Evolutionary conservation across 2,113 vertebrate species (phyloP).

Genomic region (Egretta garzetta): DNA sequence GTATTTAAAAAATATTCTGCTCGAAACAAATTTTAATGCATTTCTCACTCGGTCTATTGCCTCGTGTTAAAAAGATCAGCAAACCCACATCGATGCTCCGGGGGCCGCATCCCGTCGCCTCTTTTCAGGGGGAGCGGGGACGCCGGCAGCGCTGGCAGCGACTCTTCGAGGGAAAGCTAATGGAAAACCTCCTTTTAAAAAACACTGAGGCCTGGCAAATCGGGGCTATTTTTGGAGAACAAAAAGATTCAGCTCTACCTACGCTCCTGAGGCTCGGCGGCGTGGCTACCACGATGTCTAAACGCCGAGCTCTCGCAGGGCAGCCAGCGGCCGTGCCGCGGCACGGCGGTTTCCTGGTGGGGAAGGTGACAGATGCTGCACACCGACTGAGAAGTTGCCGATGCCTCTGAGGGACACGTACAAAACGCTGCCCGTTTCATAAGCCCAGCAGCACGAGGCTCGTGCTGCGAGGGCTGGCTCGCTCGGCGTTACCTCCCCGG

Average conservation of each 20-base stretch:
- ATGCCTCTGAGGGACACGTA: not conserved
- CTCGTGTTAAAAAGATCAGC: not conserved
- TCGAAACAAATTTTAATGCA: not conserved
- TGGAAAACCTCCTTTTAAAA: conserved; percentile 36
- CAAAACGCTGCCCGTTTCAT: not conserved
- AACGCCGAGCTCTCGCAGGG: not conserved
- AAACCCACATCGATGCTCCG: not conserved
- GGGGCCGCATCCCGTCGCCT: accelerated
- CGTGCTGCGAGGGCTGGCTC: not conserved
- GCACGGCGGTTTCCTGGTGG: accelerated
- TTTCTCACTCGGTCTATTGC: not conserved
- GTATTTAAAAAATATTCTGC: not conserved
- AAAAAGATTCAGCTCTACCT: not conserved
- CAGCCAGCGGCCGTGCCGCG: not conserved
- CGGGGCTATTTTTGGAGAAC: not conserved
- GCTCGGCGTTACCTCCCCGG: accelerated
- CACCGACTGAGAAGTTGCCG: accelerated
- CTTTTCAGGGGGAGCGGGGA: not conserved
- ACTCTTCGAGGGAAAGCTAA: not conserved
- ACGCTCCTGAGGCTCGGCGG: not conserved
- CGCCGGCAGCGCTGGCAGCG: not conserved
- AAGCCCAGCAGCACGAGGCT: not conserved
- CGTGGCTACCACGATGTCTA: accelerated
- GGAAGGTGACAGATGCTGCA: not conserved
- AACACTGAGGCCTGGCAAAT: conserved; percentile 29